Evolutionary conservation across 2,797 vertebrate genomes (phyloP), one percentile per base, ranked within the genome.

Genomic region (Pangasius larnaudii): DNA sequence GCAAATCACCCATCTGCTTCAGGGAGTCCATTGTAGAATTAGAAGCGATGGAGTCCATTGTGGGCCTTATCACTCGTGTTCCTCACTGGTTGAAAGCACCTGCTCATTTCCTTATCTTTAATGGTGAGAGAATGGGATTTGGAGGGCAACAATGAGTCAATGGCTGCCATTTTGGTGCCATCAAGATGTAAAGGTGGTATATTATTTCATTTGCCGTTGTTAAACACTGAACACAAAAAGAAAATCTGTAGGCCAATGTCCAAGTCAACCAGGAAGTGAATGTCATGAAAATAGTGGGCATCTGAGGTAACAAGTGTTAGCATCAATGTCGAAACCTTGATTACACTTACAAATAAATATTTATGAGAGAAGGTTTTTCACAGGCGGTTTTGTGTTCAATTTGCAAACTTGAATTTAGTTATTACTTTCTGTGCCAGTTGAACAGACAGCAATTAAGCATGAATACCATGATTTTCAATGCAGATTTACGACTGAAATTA

Each of bases 1-100:
- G 88, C 85, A 92, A 93, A 93, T 91, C 53, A 81, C 85, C 88
- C 89, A 92, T 91, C 90, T 93, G 91, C 89, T 89, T 75, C 79
- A 63, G 88, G 77, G 74, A 87, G 85, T 88, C 82, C 83, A 87
- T 90, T 91, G 86, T 89, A 87, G 36, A 88, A 80, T 61, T 86
- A 22, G 82, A 87, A 30, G 65, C 87, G 61, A 89, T 89, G 89
- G 83, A 77, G 83, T 87, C 77, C 90, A 89, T 91, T 92, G 89
- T 92, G 72, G 75, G 81, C 51, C 81, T 89, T 84, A 90, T 90
- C 88, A 46, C 58, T 65, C 69, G 5, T 90, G 85, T 91, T 91
- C 77, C 63, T 75, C 85, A 53, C 86, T 85, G 80, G 88, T 89
- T 90, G 84, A 84, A 89, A 89, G 49, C 81, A 61, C 88, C 69